phyloP scores from a whole-genome alignment of 2,888 invertebrate species.

The Pelosia muscerda region DNA sequence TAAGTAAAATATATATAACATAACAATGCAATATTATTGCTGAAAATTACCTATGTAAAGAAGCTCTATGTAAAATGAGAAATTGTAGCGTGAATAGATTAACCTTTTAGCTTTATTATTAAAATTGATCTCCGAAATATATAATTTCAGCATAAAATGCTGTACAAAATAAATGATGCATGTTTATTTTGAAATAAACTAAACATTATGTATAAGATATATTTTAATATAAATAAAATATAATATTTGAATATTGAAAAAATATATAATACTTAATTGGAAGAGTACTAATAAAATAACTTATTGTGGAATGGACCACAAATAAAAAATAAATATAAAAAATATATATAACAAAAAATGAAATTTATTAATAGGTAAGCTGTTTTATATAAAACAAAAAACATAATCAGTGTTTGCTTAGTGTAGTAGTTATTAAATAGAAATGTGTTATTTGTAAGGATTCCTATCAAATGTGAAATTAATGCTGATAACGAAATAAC shows the following conservation, averaged over 20 bases:
- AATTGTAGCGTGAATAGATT: slow-evolving; percentile 7
- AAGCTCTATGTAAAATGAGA: slow-evolving; percentile 5
- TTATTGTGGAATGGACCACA: slow-evolving; percentile 10
- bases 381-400: slow-evolving; percentile 20
- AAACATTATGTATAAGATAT: background rate
- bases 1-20: background rate
- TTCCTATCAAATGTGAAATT: background rate
- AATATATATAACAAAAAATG: background rate
- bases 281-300: background rate
- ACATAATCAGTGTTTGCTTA: slow-evolving; percentile 27
- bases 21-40: background rate
- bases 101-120: slow-evolving; percentile 10
- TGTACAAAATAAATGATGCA: slow-evolving; percentile 12
- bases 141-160: slow-evolving; percentile 22
- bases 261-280: background rate
- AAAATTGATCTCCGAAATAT: slow-evolving; percentile 11
- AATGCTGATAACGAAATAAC: background rate
- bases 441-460: background rate
- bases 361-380: slow-evolving; percentile 4
- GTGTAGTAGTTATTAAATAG: slow-evolving; percentile 14
- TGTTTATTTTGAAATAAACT: slow-evolving; percentile 11
- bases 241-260: background rate
- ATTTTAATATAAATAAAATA: background rate
- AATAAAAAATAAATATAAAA: slow-evolving; percentile 8
- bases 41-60: slow-evolving; percentile 4